Evolutionary conservation across 2,888 invertebrate genomes (phyloP).

Genomic region (Ramazzottius varieornatus): DNA sequence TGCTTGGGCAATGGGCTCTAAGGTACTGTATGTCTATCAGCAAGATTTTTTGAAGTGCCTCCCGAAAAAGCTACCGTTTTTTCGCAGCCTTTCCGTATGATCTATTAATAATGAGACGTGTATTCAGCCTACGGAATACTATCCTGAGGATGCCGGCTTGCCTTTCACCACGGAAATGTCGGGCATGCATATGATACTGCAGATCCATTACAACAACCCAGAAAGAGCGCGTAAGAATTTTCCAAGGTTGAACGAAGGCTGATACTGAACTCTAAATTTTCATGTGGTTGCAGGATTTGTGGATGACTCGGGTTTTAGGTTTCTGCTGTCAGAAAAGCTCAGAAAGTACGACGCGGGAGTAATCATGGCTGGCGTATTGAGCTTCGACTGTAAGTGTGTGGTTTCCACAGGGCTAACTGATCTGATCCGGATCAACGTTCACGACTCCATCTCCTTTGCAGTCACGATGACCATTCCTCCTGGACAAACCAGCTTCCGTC

Average conservation of each 20-base stretch:
- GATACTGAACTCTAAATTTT: background rate
- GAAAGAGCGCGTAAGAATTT: background rate
- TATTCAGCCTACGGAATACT: background rate
- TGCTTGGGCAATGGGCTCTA: background rate
- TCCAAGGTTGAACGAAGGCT: background rate
- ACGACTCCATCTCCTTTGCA: background rate
- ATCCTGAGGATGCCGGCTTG: background rate
- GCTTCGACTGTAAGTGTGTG: background rate
- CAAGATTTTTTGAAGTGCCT: too few relatives aligned
- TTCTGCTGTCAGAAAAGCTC: background rate
- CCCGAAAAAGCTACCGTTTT: too few relatives aligned
- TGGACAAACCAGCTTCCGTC: background rate
- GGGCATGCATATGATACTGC: background rate
- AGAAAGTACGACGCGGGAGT: background rate
- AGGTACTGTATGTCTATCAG: background rate
- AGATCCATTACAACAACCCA: conserved; percentile 2
- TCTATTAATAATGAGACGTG: too few relatives aligned
- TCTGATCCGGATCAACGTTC: background rate
- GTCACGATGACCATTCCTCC: background rate
- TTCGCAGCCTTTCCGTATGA: too few relatives aligned
- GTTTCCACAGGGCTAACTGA: background rate
- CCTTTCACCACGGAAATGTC: conserved; percentile 3
- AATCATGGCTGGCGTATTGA: background rate
- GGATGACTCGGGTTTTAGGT: background rate
- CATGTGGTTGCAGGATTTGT: background rate